Base-by-base conservation (phyloP, 1,140 invertebrate species). In the Sarcophaga peregrina region DNA sequence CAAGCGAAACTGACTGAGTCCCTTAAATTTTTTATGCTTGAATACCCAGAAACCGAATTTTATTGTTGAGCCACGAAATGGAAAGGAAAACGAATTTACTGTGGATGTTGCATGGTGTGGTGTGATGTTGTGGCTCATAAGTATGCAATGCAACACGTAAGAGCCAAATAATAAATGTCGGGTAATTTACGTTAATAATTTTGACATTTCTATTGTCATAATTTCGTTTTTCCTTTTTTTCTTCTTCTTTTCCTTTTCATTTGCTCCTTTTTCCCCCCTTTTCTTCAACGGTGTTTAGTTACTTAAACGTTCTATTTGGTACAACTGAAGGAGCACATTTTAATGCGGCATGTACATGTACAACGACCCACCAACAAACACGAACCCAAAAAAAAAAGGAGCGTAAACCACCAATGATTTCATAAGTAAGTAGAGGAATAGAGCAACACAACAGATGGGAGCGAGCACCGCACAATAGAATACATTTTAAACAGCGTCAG, bases 181-280 rank as follows among this genome's bases (percentile, higher is more conserved):
- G 83, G 85, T 85, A 83, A 86, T 87, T 87, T 85, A 84, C 82
- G 84, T 84, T 83, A 87, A 87, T 87, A 86, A 87, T 86, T 87
- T 87, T 85, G 84, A 84, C 86, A 87, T 86, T 87, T 87, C 85
- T 87, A 87, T 87, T 87, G 86, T 85, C 85, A 85, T 58, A 37
- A 20, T 47, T 78, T 46, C 78, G 78, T 50, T 78, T 76, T 76
- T 76, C 48, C 8, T 5, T 7, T 46, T 48, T 6, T n/a, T 76
- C 45, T 76, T n/a, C 46, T 47, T 76, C n/a, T 47, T 76, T 5
- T 76, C n/a, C 3, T 76, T 76, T 76, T 15, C 9, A 25, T 45
- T 13, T 15, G 73, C 15, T 75, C 13, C 52, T 3, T 8, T 13
- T 37, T 8, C 4, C 37, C 11, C 37, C 47, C 37, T 76, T 48